A percentile compares a stretch with the other conserved stretches of the same genome.
Evolutionary conservation across 2,797 vertebrate species (phyloP).

Genomic region (Masticophis lateralis): DNA sequence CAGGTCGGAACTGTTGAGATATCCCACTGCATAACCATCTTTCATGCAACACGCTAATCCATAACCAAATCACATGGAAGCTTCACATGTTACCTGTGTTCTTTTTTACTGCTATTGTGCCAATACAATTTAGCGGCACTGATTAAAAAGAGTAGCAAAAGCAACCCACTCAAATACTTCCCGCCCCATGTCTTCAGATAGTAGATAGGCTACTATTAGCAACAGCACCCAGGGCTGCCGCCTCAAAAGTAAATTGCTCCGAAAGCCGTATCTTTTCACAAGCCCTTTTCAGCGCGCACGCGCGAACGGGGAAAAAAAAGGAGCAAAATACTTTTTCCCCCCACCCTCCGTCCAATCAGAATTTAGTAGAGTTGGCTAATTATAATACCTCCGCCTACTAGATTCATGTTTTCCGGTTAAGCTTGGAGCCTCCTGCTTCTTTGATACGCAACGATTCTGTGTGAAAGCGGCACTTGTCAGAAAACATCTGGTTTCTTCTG

Average conservation of each 20-base stretch:
- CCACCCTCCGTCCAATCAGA: neutral
- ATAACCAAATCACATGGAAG: neutral
- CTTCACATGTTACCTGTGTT: neutral
- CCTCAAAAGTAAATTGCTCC: neutral
- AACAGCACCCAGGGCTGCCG: neutral
- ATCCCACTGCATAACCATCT: neutral
- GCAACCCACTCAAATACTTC: neutral
- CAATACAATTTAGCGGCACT: neutral
- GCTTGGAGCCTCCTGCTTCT: no score
- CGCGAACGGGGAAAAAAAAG: neutral
- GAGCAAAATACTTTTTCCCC: no score
- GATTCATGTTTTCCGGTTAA: rapidly evolving
- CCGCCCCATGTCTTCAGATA: neutral
- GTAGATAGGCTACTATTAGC: neutral
- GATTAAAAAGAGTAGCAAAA: neutral
- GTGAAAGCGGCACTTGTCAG: neutral
- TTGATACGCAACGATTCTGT: neutral
- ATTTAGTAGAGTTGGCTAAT: neutral
- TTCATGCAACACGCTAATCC: neutral
- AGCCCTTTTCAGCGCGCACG: neutral
- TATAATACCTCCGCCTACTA: neutral
- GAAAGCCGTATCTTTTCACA: neutral
- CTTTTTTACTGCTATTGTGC: neutral
- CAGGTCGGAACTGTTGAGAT: neutral
- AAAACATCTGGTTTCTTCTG: neutral